A percentile compares a stretch with the other conserved stretches of the same genome.
Conservation (phyloP, 2,888 invertebrate species). For the Drosophila recens region DNA sequence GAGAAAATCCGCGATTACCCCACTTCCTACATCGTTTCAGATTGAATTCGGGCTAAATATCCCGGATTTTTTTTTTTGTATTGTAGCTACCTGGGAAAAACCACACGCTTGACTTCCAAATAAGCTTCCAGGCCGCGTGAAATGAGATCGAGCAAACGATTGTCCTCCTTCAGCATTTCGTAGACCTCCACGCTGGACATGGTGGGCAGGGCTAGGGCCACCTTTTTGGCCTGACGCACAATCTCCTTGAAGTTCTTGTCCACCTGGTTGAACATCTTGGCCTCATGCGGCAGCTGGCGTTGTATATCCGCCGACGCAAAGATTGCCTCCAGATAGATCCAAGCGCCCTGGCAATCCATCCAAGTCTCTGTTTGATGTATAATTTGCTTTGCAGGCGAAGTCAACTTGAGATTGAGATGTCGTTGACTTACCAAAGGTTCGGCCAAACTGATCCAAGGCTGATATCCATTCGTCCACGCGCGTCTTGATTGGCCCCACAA, state of each 20-base stretch:
- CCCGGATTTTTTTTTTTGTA: too few species aligned
- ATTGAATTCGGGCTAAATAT: too few species aligned
- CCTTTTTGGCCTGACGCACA: constrained; percentile 92
- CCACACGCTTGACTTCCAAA: constrained; percentile 93
- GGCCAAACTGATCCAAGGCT: constrained; percentile 90
- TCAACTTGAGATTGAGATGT: neutral
- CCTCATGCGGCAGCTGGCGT: constrained; percentile 95
- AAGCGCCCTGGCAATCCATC: constrained; percentile 95
- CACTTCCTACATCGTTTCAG: too few species aligned
- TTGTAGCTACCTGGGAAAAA: constrained; percentile 89
- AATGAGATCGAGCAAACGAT: constrained; percentile 93
- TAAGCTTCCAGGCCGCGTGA: constrained; percentile 96
- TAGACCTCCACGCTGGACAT: constrained; percentile 90
- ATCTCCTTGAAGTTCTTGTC: constrained; percentile 96
- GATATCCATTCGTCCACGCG: constrained; percentile 93
- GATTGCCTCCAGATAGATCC: constrained; percentile 97
- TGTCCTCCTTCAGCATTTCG: constrained; percentile 90
- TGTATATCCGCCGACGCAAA: constrained; percentile 98
- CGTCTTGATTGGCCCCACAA: constrained; percentile 93
- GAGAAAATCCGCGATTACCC: too few species aligned
- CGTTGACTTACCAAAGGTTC: constrained; percentile 89
- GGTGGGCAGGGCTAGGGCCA: constrained; percentile 92
- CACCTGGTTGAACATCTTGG: constrained; percentile 93
- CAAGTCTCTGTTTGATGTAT: constrained; percentile 90
- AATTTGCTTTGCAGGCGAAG: neutral